A percentile compares a stretch with the other conserved stretches of the same genome.
Evolutionary conservation across 1,140 invertebrate species (phyloP).

Genomic region (Akabosia matsudoensis): DNA sequence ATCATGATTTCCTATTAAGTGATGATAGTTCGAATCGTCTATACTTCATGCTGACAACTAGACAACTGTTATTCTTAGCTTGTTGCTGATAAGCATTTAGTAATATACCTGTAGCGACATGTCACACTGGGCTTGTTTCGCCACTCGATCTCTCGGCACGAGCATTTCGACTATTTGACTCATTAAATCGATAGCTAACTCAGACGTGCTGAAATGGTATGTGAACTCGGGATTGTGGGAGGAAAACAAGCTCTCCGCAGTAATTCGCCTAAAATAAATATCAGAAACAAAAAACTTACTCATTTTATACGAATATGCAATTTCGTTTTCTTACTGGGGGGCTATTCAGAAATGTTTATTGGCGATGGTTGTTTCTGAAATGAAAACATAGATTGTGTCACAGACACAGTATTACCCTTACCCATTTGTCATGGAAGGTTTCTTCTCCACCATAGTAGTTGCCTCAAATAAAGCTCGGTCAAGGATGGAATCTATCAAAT

Average conservation of each 20-base stretch:
- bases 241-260: slow-evolving; percentile 31
- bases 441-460: background rate
- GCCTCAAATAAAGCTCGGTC: slow-evolving; percentile 27
- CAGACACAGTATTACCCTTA: slow-evolving; percentile 11
- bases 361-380: too few relatives aligned
- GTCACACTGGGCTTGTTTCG: slow-evolving; percentile 22
- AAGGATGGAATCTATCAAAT: slow-evolving; percentile 32
- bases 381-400: background rate
- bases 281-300: too few relatives aligned
- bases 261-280: slow-evolving; percentile 31
- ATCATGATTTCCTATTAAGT: too few relatives aligned
- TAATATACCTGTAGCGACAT: slow-evolving; percentile 34
- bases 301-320: too few relatives aligned
- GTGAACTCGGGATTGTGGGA: slow-evolving; percentile 24
- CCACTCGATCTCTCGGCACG: slow-evolving; percentile 17
- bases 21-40: too few relatives aligned
- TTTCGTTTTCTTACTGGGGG: background rate
- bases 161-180: slow-evolving; percentile 19
- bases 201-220: slow-evolving; percentile 27
- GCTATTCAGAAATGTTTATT: too few relatives aligned
- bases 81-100: background rate
- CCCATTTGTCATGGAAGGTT: slow-evolving; percentile 26
- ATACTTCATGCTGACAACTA: background rate
- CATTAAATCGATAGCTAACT: slow-evolving; percentile 25
- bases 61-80: background rate